These are phyloP conservation scores for Phataginus tetradactyla DNA, from an alignment of 2,797 vertebrate species.

Conservation along the genomic window DNA sequence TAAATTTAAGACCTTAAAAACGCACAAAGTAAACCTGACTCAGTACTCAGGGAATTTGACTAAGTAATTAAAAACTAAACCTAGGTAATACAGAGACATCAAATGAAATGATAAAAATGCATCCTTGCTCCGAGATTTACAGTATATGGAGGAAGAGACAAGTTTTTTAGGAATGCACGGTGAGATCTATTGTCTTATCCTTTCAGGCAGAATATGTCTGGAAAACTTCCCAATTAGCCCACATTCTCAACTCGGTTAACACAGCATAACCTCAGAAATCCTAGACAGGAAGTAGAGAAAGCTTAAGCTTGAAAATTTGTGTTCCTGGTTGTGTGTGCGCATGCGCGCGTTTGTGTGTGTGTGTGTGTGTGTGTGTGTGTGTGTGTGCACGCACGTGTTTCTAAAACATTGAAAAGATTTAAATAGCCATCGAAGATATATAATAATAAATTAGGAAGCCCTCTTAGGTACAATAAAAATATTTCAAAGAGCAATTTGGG, in stretches of 20 bases:
- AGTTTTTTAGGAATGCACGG: not conserved
- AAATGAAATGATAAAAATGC: not conserved
- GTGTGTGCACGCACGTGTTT: not conserved
- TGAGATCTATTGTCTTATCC: not conserved
- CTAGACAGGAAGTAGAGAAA: not conserved
- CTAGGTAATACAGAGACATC: not conserved
- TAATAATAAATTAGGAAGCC: not conserved
- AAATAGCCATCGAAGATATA: not conserved
- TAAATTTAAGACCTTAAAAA: not conserved
- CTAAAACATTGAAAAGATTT: not conserved
- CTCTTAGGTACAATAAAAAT: not conserved
- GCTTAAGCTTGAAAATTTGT: not conserved
- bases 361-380: not conserved
- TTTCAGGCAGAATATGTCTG: not conserved
- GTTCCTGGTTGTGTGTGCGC: not conserved
- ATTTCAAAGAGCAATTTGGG: not conserved
- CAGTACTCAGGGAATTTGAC: not conserved
- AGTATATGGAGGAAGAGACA: not conserved
- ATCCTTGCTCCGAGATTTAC: not conserved
- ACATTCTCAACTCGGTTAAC: not conserved
- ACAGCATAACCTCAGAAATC: not conserved
- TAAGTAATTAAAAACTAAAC: conserved; percentile 28
- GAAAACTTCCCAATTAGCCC: not conserved
- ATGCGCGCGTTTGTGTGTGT: not conserved
- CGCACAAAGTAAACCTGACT: not conserved